A percentile compares a stretch with the other conserved stretches of the same genome.
Conservation (phyloP, 2,888 invertebrate species). For the Formica aserva region DNA sequence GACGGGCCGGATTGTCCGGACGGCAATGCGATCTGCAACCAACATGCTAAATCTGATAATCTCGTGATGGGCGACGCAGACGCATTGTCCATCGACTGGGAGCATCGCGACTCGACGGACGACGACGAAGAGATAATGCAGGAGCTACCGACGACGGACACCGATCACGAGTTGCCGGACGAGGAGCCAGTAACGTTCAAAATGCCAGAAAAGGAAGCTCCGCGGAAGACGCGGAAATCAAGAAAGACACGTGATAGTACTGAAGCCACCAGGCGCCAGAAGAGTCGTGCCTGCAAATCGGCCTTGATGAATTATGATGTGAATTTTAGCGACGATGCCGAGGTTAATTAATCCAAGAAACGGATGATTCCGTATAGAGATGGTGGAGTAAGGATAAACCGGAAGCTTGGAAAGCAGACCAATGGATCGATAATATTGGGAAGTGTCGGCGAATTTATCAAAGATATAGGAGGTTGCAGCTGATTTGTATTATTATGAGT, state of each 20-base stretch:
- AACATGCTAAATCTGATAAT: background rate
- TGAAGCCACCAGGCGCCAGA: slow-evolving; percentile 61
- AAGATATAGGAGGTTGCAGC: background rate
- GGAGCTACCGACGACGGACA: slow-evolving; percentile 3
- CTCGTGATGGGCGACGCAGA: slow-evolving; percentile 21
- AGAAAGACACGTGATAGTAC: slow-evolving; percentile 32
- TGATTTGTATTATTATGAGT: background rate
- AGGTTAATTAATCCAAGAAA: slow-evolving; percentile 3
- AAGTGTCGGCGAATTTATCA: background rate
- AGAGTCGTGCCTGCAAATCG: slow-evolving; percentile 58
- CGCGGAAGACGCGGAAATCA: slow-evolving; percentile 53
- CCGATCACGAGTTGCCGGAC: slow-evolving; percentile 31
- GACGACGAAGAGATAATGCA: slow-evolving; percentile 40
- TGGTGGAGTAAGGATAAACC: background rate
- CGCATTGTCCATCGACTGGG: background rate
- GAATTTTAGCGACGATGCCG: slow-evolving; percentile 76
- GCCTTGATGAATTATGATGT: slow-evolving; percentile 62
- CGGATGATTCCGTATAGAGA: background rate
- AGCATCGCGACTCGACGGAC: background rate
- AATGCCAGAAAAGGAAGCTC: slow-evolving; percentile 59
- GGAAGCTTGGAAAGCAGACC: background rate
- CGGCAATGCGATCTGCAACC: slow-evolving; percentile 24
- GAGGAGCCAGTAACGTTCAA: slow-evolving; percentile 68
- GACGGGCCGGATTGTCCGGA: slow-evolving; percentile 50
- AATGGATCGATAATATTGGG: background rate